A percentile compares a stretch with the other conserved stretches of the same genome.
phyloP scores from a whole-genome alignment of 2,113 vertebrate species.

The Fulica atra region DNA sequence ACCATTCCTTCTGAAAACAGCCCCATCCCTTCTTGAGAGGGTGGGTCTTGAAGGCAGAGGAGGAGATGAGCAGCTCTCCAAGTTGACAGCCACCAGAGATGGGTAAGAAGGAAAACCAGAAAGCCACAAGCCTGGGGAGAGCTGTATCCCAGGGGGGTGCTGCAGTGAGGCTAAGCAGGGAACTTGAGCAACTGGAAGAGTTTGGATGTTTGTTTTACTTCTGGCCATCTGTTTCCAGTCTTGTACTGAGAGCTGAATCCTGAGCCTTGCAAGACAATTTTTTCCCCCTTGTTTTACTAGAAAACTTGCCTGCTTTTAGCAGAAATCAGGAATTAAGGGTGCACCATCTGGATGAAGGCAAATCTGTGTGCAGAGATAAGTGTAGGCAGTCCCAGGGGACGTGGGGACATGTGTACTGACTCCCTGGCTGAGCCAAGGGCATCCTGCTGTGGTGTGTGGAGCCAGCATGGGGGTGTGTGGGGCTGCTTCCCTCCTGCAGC shows the following conservation, averaged over 20 bases:
- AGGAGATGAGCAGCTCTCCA: neutral
- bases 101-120: neutral
- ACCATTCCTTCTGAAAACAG: neutral
- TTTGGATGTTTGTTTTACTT: neutral
- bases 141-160: neutral
- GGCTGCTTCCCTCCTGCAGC: neutral
- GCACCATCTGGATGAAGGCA: neutral
- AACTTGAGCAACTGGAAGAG: neutral
- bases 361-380: neutral
- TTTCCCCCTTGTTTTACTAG: neutral
- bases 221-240: neutral
- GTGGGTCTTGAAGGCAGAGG: neutral
- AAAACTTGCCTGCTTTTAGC: neutral
- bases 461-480: neutral
- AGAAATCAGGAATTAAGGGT: neutral
- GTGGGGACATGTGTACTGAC: neutral
- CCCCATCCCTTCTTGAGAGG: neutral
- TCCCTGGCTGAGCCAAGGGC: neutral
- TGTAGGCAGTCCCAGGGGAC: neutral
- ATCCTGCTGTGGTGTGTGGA: fast-evolving
- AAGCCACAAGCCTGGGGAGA: neutral
- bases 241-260: neutral
- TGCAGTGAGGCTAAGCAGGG: neutral
- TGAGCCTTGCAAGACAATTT: neutral
- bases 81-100: neutral